Conservation (phyloP, 2,888 invertebrate genomes). For the Lymantria dispar region DNA sequence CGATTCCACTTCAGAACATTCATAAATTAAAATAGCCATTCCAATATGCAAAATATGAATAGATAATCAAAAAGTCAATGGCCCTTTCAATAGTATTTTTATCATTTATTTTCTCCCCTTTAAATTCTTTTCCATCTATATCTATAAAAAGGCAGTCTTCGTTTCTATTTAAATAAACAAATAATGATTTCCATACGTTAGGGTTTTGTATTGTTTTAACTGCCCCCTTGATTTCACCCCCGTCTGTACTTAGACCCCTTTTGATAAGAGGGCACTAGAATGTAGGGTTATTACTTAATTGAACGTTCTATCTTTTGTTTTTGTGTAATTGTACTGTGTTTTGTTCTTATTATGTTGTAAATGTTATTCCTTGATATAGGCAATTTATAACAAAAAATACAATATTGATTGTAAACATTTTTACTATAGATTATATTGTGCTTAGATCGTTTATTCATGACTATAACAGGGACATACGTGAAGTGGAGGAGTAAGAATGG, state of each 20-base stretch:
- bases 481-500: background rate
- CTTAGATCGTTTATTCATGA: no score
- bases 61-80: background rate
- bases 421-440: no score
- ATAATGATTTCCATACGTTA: slow-evolving; percentile 65
- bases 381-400: no score
- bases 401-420: no score
- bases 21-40: background rate
- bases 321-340: slow-evolving; percentile 19
- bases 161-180: slow-evolving; percentile 54
- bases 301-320: slow-evolving; percentile 47
- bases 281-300: slow-evolving; percentile 66
- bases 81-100: background rate
- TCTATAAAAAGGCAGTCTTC: slow-evolving; percentile 60
- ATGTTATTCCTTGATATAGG: background rate
- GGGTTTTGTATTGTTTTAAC: slow-evolving; percentile 65
- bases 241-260: slow-evolving; percentile 50
- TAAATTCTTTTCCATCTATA: slow-evolving; percentile 2
- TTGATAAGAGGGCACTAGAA: slow-evolving; percentile 64
- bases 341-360: background rate
- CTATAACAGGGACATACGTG: no score
- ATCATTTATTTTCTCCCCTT: slow-evolving; percentile 8
- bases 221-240: slow-evolving; percentile 47
- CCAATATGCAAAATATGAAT: background rate
- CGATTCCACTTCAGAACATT: no score